A percentile compares a stretch with the other conserved stretches of the same genome.
phyloP scores from a whole-genome alignment of 1,140 invertebrate species.

The Aporrectodea caliginosa region DNA sequence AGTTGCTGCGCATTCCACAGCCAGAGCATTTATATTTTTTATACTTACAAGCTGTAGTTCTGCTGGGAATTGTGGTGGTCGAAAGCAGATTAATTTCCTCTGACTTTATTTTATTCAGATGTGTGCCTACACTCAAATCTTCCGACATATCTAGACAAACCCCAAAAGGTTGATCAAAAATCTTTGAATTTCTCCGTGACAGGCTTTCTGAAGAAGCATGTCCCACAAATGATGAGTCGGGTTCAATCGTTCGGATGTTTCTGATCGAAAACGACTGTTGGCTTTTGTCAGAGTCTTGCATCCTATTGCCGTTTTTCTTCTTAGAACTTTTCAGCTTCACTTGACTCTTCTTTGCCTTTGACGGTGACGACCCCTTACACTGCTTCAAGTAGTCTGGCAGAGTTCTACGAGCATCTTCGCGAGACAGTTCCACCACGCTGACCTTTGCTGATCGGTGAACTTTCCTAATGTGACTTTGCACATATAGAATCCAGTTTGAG shows the following conservation, averaged over 20 bases:
- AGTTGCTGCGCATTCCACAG: neutral
- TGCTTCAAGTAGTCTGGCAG: neutral
- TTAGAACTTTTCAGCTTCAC: neutral
- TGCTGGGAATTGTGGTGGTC: neutral
- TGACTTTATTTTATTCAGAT: neutral
- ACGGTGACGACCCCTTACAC: neutral
- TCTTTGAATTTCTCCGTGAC: neutral
- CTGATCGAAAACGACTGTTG: too few species aligned
- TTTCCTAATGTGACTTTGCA: neutral
- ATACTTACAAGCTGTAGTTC: neutral
- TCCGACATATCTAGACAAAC: too few species aligned
- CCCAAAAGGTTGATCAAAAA: too few species aligned
- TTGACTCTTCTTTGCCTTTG: neutral
- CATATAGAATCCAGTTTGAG: neutral
- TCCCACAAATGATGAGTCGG: neutral
- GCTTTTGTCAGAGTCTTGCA: too few species aligned
- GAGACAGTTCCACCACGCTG: neutral
- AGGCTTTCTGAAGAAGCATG: neutral
- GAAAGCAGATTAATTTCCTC: too few species aligned
- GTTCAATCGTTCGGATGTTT: neutral
- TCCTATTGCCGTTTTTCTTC: neutral
- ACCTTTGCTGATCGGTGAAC: neutral
- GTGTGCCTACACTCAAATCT: neutral
- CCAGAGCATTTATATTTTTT: neutral
- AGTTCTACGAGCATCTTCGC: neutral